Percentiles rank a stretch among this genome's conserved stretches.
Conservation (phyloP, 1,140 invertebrate species). For the Lineus longissimus region DNA sequence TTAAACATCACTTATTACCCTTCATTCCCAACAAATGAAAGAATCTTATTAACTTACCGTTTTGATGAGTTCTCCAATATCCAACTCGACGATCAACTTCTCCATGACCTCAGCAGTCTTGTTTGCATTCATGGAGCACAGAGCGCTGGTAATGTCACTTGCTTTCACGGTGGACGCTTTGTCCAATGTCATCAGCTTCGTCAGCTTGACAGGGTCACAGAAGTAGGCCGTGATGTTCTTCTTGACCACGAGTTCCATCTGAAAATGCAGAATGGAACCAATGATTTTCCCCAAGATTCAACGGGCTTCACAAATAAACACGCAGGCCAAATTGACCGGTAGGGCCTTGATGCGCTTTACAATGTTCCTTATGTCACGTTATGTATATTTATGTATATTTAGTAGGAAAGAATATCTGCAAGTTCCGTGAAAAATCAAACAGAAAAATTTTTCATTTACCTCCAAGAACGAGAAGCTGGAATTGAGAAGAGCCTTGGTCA, state of each 20-base stretch:
- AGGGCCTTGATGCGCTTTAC: no score
- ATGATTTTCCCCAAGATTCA: neutral
- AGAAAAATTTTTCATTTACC: constrained; percentile 26
- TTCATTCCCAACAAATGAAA: no score
- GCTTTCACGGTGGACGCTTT: constrained; percentile 6
- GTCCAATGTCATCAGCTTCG: constrained; percentile 2
- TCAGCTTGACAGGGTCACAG: constrained; percentile 3
- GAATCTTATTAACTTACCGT: no score
- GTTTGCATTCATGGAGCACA: constrained; percentile 22
- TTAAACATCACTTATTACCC: no score
- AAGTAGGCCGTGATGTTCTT: neutral
- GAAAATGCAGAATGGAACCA: neutral
- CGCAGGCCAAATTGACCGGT: neutral
- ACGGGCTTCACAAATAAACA: neutral
- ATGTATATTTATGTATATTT: no score
- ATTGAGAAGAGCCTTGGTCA: constrained; percentile 27
- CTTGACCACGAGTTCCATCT: neutral
- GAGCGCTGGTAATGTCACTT: constrained; percentile 16
- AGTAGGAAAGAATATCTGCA: no score
- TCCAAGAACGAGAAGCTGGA: constrained; percentile 26
- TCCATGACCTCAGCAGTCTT: constrained; percentile 20
- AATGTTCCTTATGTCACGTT: no score
- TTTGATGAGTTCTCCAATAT: constrained; percentile 35
- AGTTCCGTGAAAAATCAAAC: no score
- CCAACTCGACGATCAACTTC: constrained; percentile 24